These are phyloP conservation scores for Callionymus lyra DNA, from an alignment of 2,113 vertebrate species.

Conservation along the genomic window DNA sequence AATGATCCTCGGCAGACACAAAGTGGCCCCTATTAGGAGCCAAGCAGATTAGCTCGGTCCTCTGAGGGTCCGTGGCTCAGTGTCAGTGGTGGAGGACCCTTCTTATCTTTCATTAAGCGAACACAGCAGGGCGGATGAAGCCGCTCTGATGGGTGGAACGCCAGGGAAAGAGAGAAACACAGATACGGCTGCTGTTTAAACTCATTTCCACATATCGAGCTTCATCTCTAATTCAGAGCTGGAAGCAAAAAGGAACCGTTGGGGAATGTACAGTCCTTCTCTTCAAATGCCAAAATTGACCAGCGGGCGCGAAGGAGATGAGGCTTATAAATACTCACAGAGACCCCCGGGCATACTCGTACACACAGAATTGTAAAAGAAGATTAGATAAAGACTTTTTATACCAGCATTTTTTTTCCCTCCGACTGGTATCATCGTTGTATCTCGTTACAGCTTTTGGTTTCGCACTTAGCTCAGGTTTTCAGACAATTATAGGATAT, in stretches of 20 bases:
- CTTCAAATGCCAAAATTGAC: slow-evolving; percentile 60
- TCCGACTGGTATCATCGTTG: too few relatives aligned
- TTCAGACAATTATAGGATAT: neutral
- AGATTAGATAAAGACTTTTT: too few relatives aligned
- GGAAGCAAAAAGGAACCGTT: slow-evolving; percentile 38
- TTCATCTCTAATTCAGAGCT: slow-evolving; percentile 58
- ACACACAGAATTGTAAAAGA: slow-evolving; percentile 6
- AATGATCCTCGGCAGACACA: slow-evolving; percentile 77
- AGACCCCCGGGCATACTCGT: neutral
- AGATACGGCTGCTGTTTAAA: slow-evolving; percentile 55
- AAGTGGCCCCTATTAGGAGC: slow-evolving; percentile 98
- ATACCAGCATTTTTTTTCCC: too few relatives aligned
- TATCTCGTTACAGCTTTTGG: neutral
- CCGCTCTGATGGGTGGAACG: slow-evolving; percentile 23
- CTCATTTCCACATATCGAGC: slow-evolving; percentile 60
- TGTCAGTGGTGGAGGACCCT: slow-evolving; percentile 92
- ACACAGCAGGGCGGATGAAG: slow-evolving; percentile 89
- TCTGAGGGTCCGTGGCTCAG: slow-evolving; percentile 93
- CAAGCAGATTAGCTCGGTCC: slow-evolving; percentile 92
- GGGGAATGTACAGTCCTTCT: slow-evolving; percentile 47
- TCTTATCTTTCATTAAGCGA: slow-evolving; percentile 99
- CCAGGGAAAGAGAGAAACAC: slow-evolving; percentile 15
- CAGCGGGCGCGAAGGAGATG: slow-evolving; percentile 59
- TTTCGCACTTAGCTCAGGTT: neutral
- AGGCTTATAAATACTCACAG: slow-evolving; percentile 45